Conservation (phyloP, 2,113 vertebrate species). For the Gulo gulo region DNA sequence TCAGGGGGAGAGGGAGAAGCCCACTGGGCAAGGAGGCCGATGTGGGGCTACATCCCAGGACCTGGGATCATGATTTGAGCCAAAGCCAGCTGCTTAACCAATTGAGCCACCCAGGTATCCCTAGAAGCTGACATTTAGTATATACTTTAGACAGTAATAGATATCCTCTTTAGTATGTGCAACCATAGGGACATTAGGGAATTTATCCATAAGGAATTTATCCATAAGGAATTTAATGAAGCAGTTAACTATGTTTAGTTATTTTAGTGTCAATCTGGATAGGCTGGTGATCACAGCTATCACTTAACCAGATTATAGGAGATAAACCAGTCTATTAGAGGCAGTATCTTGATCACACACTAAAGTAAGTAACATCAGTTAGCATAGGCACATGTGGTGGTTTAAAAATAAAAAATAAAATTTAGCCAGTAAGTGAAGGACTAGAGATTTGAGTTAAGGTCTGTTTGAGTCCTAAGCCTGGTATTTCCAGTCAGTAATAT, state of each 20-base stretch:
- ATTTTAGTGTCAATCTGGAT: conserved; percentile 46
- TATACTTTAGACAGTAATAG: background rate
- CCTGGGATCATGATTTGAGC: no score
- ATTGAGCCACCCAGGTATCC: no score
- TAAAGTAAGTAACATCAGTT: conserved; percentile 22
- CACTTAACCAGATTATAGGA: background rate
- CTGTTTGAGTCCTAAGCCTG: background rate
- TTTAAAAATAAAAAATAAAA: background rate
- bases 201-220: background rate
- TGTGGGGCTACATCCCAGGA: no score
- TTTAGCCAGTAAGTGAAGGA: background rate
- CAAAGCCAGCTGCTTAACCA: no score
- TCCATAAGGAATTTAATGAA: conserved; percentile 30
- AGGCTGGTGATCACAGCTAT: conserved; percentile 40
- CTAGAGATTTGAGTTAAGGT: conserved; percentile 23
- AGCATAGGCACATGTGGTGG: background rate
- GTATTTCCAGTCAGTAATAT: background rate
- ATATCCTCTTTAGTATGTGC: background rate
- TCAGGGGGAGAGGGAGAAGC: no score
- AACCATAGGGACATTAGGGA: background rate
- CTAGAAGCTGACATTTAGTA: background rate
- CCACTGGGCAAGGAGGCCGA: no score
- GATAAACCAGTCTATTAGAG: background rate
- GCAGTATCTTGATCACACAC: conserved; percentile 12
- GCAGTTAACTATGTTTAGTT: conserved; percentile 31